Base-by-base conservation (phyloP, 2,113 vertebrate species). In the Burhinus bistriatus region DNA sequence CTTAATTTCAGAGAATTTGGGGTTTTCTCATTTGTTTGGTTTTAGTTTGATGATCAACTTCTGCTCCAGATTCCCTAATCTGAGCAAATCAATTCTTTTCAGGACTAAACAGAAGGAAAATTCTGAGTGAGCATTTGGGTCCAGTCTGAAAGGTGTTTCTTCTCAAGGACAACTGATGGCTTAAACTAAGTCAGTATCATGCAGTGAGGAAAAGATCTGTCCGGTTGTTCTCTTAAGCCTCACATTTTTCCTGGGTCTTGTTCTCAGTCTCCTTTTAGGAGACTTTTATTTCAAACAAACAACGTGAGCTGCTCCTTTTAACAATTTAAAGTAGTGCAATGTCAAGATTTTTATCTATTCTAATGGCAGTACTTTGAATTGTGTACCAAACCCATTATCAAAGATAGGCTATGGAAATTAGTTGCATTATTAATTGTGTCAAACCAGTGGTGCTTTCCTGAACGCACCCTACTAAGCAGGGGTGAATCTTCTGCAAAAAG, bases 151-250 rank as follows among this genome's bases (percentile, higher is more conserved):
- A 80, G 34, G 32, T 77, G 51, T 27, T 36, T 1, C 16, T 61
- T 69, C 49, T 51, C n/a, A 45, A 75, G 51, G 54, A 78, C 1
- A 4, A 45, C 40, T 13, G 8, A 42, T 26, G 49, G 57, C 40
- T 72, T 49, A 42, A 29, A 47, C 15, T 89, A 57, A 34, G 12
- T 34, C 1, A 0, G 4, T 45, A 49, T 2, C 52, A 29, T 2
- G 29, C 16, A 22, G 49, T 1, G 8, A 84, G 36, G 73, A 82
- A 64, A 72, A 78, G 69, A 61, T 61, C 54, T 81, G 52, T 57
- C 20, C 12, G 73, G 13, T 73, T 45, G 15, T 52, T 82, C 65
- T 83, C 57, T 79, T 57, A 76, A 90, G 32, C 11, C 45, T 89
- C 34, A 66, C 9, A 5, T 51, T 68, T 90, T 54, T 68, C 25